Base-by-base conservation (phyloP, 2,113 vertebrate species). In the Oenanthe oenanthe region DNA sequence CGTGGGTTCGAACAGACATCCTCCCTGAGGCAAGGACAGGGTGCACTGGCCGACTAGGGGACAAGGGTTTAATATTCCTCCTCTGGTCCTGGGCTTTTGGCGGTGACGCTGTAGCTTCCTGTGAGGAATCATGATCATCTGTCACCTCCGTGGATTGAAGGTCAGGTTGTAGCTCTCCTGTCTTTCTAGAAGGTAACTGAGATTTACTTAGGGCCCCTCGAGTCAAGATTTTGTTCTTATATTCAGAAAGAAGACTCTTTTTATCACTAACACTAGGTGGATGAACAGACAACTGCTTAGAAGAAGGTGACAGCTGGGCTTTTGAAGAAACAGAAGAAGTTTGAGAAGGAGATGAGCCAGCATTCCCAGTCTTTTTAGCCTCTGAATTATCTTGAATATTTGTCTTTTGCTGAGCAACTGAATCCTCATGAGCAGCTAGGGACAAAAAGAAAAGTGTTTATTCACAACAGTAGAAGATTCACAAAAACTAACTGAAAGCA, bases 11-110 rank as follows among this genome's bases (percentile, higher is more conserved):
- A 80, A 95, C 54, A 22, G 98, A 97, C 7, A 95, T 97, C 95
- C 98, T 98, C 22, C 98, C 97, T 11, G 98, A 96, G 45, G 98
- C 97, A 58, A 98, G 97, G 43, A 97, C 96, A 90, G 97, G 97
- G 88, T 98, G 98, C 70, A 98, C 93, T 11, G 98, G 95, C n/a
- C 97, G 97, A 76, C 98, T 95, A 86, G 98, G 81, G 17, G 98
- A 97, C 22, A 98, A 96, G 5, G 98, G 98, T 51, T 98, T 98
- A 34, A 58, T 47, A 47, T 87, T 95, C 57, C 93, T 98, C 50
- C 65, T 97, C 66, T 85, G 92, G 67, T 88, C 88, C 82, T 86
- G 98, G 40, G 83, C 89, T 95, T 97, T 97, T 9, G 93, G 96
- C 3, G 93, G 95, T 1, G 22, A 45, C 0, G 40, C 65, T 48